phyloP scores from a whole-genome alignment of 2,888 invertebrate genomes.

The Pemphredon lugubris region DNA sequence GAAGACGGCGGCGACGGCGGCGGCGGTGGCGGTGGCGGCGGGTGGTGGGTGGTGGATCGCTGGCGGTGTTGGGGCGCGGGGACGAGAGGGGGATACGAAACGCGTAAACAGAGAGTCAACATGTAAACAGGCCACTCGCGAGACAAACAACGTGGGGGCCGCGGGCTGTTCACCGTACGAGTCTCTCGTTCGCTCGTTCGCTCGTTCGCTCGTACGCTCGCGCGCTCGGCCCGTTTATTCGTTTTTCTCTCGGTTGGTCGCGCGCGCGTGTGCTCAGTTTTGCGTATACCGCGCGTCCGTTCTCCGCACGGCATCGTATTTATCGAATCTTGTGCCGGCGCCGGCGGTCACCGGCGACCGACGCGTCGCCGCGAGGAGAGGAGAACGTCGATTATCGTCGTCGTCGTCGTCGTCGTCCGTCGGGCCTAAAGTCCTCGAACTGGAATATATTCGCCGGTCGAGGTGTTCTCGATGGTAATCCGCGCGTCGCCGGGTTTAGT shows the following conservation, averaged over 20 bases:
- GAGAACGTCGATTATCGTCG: too few species aligned
- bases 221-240: conserved; percentile 22
- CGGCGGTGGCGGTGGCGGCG: conserved; percentile 30
- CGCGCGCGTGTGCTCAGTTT: conserved; percentile 45
- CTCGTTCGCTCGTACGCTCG: conserved; percentile 49
- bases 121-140: conserved; percentile 82
- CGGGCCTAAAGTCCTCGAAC: too few species aligned
- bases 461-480: too few species aligned
- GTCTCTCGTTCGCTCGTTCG: conserved; percentile 60
- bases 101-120: conserved; percentile 81
- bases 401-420: too few species aligned
- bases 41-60: conserved; percentile 44
- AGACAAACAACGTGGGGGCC: conserved; percentile 81
- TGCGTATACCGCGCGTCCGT: conserved; percentile 17
- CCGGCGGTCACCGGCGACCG: conserved; percentile 17
- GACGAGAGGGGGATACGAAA: conserved; percentile 68
- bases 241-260: too few species aligned
- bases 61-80: conserved; percentile 40
- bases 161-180: conserved; percentile 77
- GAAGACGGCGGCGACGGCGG: conserved; percentile 47
- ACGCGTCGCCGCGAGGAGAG: background rate
- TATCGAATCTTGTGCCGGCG: conserved; percentile 57
- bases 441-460: too few species aligned
- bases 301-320: conserved; percentile 53
- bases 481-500: too few species aligned